Conservation (phyloP, 2,113 vertebrate genomes). For the Jaculus jaculus region DNA sequence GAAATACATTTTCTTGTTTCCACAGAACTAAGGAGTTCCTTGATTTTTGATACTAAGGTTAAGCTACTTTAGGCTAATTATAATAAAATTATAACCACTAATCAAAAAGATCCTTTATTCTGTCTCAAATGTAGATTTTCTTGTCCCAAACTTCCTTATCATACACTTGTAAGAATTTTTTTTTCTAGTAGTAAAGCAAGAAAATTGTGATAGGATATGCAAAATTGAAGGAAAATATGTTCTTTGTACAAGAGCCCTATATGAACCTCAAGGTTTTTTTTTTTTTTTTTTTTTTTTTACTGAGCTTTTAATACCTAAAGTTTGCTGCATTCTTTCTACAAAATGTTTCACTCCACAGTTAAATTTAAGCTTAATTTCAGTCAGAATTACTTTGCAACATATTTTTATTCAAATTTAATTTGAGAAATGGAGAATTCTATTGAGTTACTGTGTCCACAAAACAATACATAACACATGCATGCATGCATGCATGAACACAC, state of each 20-base stretch:
- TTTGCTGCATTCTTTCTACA: slow-evolving; percentile 15
- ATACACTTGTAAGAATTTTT: not conserved
- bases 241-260: not conserved
- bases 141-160: slow-evolving; percentile 9
- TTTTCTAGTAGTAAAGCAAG: not conserved
- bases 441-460: not conserved
- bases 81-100: slow-evolving; percentile 46
- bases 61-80: slow-evolving; percentile 60
- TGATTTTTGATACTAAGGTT: slow-evolving; percentile 31
- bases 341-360: not conserved
- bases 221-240: not conserved
- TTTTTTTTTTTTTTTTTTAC: too few relatives aligned
- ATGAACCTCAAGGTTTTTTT: slow-evolving; percentile 35
- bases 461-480: not conserved
- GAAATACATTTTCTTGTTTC: slow-evolving; percentile 54
- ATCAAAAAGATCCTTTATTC: slow-evolving; percentile 60
- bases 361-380: slow-evolving; percentile 28
- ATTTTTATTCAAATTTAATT: slow-evolving; percentile 39
- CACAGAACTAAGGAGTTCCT: slow-evolving; percentile 55
- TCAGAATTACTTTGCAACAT: slow-evolving; percentile 19
- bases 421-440: not conserved
- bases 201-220: not conserved
- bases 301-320: not conserved
- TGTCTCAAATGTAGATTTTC: slow-evolving; percentile 27
- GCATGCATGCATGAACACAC: not conserved